These are phyloP conservation scores for Apeltes quadracus DNA, from an alignment of 2,113 vertebrate genomes.

Conservation along the genomic window DNA sequence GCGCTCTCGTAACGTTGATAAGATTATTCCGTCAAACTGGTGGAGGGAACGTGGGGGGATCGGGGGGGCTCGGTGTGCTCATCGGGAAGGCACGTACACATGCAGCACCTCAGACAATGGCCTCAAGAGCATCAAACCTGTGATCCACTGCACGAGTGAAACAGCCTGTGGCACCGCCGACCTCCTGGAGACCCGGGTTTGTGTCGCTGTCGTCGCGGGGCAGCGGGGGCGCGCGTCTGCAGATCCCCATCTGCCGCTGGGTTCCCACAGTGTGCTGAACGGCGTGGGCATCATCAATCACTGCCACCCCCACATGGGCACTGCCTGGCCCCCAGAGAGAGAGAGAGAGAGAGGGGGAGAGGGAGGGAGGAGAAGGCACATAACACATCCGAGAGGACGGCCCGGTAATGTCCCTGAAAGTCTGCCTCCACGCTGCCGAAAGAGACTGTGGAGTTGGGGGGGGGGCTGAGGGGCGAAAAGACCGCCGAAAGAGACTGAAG, in stretches of 20 bases:
- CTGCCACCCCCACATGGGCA: conserved; percentile 70
- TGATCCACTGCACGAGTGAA: conserved; percentile 39
- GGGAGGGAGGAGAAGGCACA: conserved; percentile 60
- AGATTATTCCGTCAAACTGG: conserved; percentile 55
- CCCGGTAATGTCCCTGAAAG: conserved; percentile 71
- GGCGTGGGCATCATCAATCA: conserved; percentile 77
- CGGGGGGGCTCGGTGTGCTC: neutral
- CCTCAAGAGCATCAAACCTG: no score
- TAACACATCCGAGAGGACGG: conserved; percentile 66
- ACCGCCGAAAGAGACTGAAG: conserved; percentile 58
- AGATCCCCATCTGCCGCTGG: conserved; percentile 67
- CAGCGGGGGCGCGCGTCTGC: conserved; percentile 58
- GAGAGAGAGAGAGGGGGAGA: no score
- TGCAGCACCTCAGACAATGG: conserved; percentile 9
- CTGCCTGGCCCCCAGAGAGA: conserved; percentile 70
- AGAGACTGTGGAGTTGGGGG: conserved; percentile 63
- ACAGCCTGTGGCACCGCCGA: conserved; percentile 24
- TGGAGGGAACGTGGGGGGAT: conserved; percentile 14
- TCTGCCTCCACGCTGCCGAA: conserved; percentile 69
- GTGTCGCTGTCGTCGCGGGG: conserved; percentile 37
- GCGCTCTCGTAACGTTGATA: conserved; percentile 50
- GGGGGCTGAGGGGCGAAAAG: neutral
- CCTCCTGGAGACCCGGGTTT: conserved; percentile 36
- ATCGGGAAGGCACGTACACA: conserved; percentile 1
- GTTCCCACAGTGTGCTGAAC: conserved; percentile 72